Evolutionary conservation across 2,113 vertebrate species (phyloP), one percentile per base, ranked within the genome.

Genomic region (Phoxinus phoxinus): DNA sequence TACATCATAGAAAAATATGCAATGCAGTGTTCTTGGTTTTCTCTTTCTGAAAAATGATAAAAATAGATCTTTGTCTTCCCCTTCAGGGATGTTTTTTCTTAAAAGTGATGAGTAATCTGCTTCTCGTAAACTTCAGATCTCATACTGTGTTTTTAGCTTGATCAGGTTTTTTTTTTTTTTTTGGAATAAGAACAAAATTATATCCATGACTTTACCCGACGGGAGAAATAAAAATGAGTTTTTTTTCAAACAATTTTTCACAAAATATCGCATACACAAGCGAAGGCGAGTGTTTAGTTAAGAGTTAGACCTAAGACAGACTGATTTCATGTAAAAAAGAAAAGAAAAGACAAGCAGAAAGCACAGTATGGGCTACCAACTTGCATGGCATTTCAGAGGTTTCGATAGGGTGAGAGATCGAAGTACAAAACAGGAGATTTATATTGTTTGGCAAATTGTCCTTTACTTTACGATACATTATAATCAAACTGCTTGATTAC

Each of bases 1-100:
- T 86, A 88, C 81, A 84, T 88, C 80, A 82, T 92, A 94, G 91
- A 94, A 93, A 94, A 93, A 94, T 92, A 93, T 86, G 74, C 85
- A 85, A 84, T 85, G 84, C 89, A 86, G 91, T 82, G 87, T 86
- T 69, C 79, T 86, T 72, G 77, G 21, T 77, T 73, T 87, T 88
- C 82, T 81, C 82, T 91, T 91, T 89, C 83, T 88, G 25, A 51
- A 74, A 46, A 73, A 48, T 21, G 25, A 91, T 86, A 90, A 92
- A 92, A 92, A 93, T 91, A 93, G 63, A 93, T 76, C 30, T 87
- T 74, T 87, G 74, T 21, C 83, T 79, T 87, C 84, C 53, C 89
- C 32, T 85, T 80, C 77, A 83, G 75, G 86, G 69, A 30, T 84
- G 51, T 72, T 35, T 87, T 88, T 90, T 80, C 88, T 79, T 37